These are phyloP conservation scores for Dryococelus australis DNA, from an alignment of 2,888 invertebrate species.

Conservation along the genomic window DNA sequence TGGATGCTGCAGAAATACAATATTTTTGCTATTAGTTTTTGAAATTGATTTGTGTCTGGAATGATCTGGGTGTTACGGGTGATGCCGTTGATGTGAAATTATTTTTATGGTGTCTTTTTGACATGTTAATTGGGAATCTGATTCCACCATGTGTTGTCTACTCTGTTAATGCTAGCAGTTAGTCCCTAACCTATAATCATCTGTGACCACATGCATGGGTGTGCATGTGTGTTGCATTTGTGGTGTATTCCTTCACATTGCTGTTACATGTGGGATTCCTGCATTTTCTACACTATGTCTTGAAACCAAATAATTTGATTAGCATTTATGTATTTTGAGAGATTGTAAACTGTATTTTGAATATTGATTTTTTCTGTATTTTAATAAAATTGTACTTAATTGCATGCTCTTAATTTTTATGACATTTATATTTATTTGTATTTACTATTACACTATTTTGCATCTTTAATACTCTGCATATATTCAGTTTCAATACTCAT, in stretches of 20 bases:
- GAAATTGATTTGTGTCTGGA: too few relatives aligned
- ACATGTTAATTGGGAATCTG: neutral
- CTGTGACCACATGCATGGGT: neutral
- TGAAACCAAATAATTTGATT: neutral
- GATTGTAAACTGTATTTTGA: too few relatives aligned
- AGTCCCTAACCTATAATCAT: neutral
- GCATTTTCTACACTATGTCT: neutral
- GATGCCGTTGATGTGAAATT: neutral
- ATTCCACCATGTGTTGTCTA: neutral
- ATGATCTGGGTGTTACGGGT: neutral
- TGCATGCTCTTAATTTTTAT: neutral
- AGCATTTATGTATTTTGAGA: too few relatives aligned
- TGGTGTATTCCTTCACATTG: neutral
- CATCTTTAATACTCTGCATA: neutral
- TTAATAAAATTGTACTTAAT: neutral
- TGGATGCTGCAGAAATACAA: neutral
- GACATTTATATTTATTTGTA: neutral
- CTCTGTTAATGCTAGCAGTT: neutral
- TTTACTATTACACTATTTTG: neutral
- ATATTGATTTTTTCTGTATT: neutral
- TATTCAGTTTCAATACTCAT: neutral
- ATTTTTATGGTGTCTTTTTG: neutral
- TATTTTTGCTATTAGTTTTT: conserved; percentile 5
- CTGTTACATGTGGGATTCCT: neutral
- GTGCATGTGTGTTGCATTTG: neutral